These are phyloP conservation scores for Trinorchestia longiramus DNA, from an alignment of 1,140 invertebrate genomes.

Conservation along the genomic window DNA sequence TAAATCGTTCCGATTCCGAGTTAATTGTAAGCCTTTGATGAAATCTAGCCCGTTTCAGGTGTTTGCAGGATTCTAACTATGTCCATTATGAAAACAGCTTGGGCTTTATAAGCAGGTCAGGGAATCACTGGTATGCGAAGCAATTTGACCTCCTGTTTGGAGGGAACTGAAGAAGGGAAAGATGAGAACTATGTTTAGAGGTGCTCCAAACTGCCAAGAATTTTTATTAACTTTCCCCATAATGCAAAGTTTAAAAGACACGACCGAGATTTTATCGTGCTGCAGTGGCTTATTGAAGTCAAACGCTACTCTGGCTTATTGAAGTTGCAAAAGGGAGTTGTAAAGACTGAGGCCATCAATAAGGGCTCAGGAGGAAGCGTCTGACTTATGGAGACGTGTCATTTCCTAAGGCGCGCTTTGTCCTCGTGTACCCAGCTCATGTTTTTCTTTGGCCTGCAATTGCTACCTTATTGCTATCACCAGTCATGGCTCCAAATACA, in stretches of 20 bases:
- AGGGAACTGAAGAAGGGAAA: not conserved
- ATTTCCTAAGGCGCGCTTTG: constrained; percentile 23
- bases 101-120: not conserved
- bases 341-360: not conserved
- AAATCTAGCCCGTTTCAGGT: not conserved
- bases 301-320: constrained; percentile 25
- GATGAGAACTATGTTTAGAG: constrained; percentile 34
- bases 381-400: constrained; percentile 49
- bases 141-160: not conserved
- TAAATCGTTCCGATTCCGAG: not conserved
- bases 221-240: constrained; percentile 43
- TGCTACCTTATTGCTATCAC: constrained; percentile 25
- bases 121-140: not conserved
- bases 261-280: constrained; percentile 10
- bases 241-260: constrained; percentile 36
- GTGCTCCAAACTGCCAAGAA: constrained; percentile 14
- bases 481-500: constrained; percentile 2
- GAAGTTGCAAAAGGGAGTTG: constrained; percentile 13
- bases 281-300: not conserved
- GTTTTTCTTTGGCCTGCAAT: constrained; percentile 38
- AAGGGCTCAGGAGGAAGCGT: not conserved
- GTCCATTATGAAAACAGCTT: not conserved
- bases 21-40: not conserved
- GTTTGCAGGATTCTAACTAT: not conserved
- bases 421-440: not conserved